Percentiles rank a stretch among this genome's conserved stretches.
These are phyloP conservation scores for Anser brachyrhynchus DNA, from an alignment of 2,113 vertebrate genomes.

Conservation along the genomic window DNA sequence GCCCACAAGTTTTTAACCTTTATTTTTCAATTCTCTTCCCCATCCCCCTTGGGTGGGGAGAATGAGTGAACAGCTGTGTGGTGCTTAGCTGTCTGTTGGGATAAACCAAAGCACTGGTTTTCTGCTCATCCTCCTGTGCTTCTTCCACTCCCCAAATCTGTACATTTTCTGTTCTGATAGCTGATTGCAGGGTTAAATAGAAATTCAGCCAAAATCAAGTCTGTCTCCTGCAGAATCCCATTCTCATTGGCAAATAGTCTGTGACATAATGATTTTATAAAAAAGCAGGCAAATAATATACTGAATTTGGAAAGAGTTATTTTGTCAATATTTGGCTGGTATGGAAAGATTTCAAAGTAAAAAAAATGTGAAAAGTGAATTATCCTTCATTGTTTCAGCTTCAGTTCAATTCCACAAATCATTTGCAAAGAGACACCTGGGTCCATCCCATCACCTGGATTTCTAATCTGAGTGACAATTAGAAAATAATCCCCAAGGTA, in stretches of 20 bases:
- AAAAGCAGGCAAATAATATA: background rate
- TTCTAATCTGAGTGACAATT: background rate
- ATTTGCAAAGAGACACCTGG: background rate
- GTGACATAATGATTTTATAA: background rate
- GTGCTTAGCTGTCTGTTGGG: too few relatives aligned
- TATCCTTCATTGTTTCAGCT: background rate
- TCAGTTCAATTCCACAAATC: background rate
- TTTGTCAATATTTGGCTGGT: background rate
- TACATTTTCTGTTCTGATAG: background rate
- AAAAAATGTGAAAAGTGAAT: background rate
- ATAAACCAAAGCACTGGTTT: too few relatives aligned
- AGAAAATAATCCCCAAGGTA: background rate
- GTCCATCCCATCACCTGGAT: background rate
- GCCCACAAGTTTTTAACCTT: too few relatives aligned
- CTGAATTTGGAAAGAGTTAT: background rate
- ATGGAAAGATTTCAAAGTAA: background rate
- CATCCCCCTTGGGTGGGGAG: too few relatives aligned
- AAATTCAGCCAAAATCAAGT: background rate
- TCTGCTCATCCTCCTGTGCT: background rate
- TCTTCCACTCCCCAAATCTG: background rate
- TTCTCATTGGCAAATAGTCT: background rate
- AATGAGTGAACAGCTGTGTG: too few relatives aligned
- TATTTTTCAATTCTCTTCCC: too few relatives aligned
- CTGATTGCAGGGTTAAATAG: background rate
- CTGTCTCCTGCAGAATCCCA: background rate